These are phyloP conservation scores for Vanessa tameamea DNA, from an alignment of 1,140 invertebrate species.

Conservation along the genomic window DNA sequence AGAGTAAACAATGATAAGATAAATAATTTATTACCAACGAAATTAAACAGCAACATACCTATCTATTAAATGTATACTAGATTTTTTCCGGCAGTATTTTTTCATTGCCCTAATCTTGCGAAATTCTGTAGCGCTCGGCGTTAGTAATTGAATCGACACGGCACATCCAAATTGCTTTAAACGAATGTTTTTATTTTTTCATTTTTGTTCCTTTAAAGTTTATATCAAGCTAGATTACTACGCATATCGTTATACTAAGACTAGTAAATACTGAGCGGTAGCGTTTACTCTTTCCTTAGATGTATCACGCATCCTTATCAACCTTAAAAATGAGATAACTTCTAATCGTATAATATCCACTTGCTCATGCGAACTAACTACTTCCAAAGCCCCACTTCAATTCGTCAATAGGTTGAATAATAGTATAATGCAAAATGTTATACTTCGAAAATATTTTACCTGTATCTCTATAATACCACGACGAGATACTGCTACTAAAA, in stretches of 20 bases:
- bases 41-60: constrained; percentile 45
- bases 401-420: constrained; percentile 45
- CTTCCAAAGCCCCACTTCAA: constrained; percentile 37
- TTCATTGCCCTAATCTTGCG: constrained; percentile 69
- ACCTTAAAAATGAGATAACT: constrained; percentile 19
- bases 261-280: constrained; percentile 9
- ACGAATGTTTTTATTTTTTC: constrained; percentile 59
- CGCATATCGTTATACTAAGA: constrained; percentile 13
- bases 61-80: constrained; percentile 60
- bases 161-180: constrained; percentile 63
- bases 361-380: constrained; percentile 28
- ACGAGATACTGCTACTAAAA: too few relatives aligned
- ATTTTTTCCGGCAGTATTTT: constrained; percentile 68
- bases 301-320: constrained; percentile 4
- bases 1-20: too few relatives aligned
- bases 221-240: constrained; percentile 3
- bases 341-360: constrained; percentile 55
- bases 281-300: not conserved
- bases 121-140: constrained; percentile 53
- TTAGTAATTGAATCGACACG: constrained; percentile 67
- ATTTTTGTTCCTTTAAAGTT: constrained; percentile 42
- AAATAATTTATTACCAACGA: not conserved
- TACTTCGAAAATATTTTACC: not conserved
- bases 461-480: not conserved
- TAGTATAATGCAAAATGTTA: not conserved